Evolutionary conservation across 2,888 invertebrate species (phyloP).

Genomic region (Ophraella communa): DNA sequence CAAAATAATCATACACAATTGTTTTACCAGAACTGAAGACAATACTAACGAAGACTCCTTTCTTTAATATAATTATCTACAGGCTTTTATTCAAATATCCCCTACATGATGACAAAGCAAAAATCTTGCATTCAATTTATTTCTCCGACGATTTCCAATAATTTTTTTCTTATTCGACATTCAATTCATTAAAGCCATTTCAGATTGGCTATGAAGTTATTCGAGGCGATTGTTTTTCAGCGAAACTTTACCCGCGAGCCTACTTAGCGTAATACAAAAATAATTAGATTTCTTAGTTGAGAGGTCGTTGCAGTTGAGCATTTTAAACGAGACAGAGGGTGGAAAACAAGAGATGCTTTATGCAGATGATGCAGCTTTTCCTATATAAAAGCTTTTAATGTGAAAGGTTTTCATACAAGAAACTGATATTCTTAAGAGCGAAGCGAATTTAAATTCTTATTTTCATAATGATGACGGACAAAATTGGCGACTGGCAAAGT

Average conservation of each 20-base stretch:
- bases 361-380: not conserved
- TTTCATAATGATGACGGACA: not conserved
- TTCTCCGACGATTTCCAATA: not conserved
- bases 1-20: too few relatives aligned
- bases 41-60: too few relatives aligned
- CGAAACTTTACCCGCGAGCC: slow-evolving; percentile 39
- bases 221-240: slow-evolving; percentile 25
- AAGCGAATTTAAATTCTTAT: too few relatives aligned
- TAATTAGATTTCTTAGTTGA: slow-evolving; percentile 43
- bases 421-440: not conserved
- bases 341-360: slow-evolving; percentile 5
- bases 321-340: slow-evolving; percentile 15
- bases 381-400: not conserved
- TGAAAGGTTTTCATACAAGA: not conserved
- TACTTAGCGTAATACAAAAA: slow-evolving; percentile 45
- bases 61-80: too few relatives aligned
- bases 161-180: slow-evolving; percentile 21
- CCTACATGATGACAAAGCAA: not conserved
- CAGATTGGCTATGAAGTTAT: slow-evolving; percentile 20
- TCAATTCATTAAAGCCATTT: slow-evolving; percentile 26
- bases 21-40: too few relatives aligned
- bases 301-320: slow-evolving; percentile 27
- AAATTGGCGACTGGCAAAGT: too few relatives aligned
- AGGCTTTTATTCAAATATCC: too few relatives aligned
- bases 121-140: not conserved